Evolutionary conservation across 2,797 vertebrate species (phyloP).

Genomic region (Takifugu ocellatus): DNA sequence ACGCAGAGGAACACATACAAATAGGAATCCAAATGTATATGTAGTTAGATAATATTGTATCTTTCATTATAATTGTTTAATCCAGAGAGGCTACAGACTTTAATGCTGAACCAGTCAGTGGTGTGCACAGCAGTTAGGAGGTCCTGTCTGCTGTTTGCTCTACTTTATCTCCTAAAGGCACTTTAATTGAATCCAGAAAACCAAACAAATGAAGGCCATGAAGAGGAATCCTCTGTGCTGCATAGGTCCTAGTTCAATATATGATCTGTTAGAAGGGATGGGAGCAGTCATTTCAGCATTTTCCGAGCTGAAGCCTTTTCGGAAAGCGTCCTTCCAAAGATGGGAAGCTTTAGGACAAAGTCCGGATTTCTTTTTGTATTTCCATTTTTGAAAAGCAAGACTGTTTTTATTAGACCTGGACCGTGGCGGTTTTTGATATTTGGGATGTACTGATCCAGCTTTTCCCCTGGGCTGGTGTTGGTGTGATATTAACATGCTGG

Average conservation of each 20-base stretch:
- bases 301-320: not conserved
- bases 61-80: conserved; percentile 1
- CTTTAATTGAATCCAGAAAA: conserved; percentile 59
- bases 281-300: conserved; percentile 12
- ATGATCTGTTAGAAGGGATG: conserved; percentile 21
- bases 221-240: conserved; percentile 16
- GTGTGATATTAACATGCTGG: no score
- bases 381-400: not conserved
- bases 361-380: not conserved
- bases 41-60: conserved; percentile 29
- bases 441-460: no score
- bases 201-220: conserved; percentile 25
- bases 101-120: conserved; percentile 44
- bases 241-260: conserved; percentile 11
- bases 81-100: conserved; percentile 12
- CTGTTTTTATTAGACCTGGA: not conserved
- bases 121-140: conserved; percentile 27
- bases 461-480: no score
- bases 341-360: no score
- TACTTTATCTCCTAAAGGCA: conserved; percentile 45
- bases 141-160: conserved; percentile 40
- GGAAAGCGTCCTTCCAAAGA: not conserved
- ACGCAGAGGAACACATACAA: conserved; percentile 3
- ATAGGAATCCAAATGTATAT: conserved; percentile 1
- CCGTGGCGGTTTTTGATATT: no score